Conservation (phyloP, 1,140 invertebrate genomes). For the Bombus consobrinus region DNA sequence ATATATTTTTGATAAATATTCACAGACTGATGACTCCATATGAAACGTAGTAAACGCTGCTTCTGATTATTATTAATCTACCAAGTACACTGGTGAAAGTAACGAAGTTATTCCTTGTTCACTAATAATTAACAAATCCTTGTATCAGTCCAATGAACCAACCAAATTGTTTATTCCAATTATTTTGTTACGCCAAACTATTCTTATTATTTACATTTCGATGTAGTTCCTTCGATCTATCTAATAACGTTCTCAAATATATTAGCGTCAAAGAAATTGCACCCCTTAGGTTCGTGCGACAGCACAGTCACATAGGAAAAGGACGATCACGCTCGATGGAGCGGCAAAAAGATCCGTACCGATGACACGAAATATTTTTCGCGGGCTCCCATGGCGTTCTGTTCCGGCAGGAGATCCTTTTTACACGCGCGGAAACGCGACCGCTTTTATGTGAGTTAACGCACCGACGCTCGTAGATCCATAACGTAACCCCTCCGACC, state of each 20-base stretch:
- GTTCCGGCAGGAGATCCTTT: constrained; percentile 30
- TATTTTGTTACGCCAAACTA: neutral
- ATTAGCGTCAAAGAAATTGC: constrained; percentile 39
- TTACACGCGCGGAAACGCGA: constrained; percentile 11
- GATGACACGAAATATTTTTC: constrained; percentile 59
- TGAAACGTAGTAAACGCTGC: neutral
- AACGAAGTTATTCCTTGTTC: neutral
- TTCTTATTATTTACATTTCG: neutral
- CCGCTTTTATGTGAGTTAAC: constrained; percentile 61
- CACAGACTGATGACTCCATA: neutral
- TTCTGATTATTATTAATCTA: neutral
- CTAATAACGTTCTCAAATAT: constrained; percentile 38
- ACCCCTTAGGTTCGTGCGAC: constrained; percentile 32
- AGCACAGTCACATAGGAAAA: neutral
- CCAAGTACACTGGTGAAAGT: neutral
- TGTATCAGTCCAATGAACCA: neutral
- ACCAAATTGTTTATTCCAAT: neutral
- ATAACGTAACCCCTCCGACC: constrained; percentile 69
- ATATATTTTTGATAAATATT: neutral
- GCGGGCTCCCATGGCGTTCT: constrained; percentile 16
- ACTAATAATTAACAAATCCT: neutral
- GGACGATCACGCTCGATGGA: constrained; percentile 53
- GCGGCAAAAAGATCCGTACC: constrained; percentile 63
- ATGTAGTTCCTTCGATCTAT: neutral
- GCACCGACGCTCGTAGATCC: constrained; percentile 58